Evolutionary conservation across 2,113 vertebrate species (phyloP), one percentile per base, ranked within the genome.

Genomic region (Chinchilla lanigera): DNA sequence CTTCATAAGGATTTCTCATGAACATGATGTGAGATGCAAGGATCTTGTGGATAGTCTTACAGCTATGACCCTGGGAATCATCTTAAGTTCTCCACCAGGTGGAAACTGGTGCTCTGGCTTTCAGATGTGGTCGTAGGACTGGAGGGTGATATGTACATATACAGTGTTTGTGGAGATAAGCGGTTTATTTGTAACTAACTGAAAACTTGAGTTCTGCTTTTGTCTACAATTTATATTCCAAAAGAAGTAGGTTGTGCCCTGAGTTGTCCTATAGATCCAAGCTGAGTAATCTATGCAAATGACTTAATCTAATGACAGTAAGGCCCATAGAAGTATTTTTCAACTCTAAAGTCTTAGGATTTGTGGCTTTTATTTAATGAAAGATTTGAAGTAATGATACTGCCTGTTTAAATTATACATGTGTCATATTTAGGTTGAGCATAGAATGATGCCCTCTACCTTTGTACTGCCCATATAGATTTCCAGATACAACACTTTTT

Each of bases 331-430:
- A 93, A 52, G 28, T 80, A 24, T 58, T 91, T 75, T 61, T 50
- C 54, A 83, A 60, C 22, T 73, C 52, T 73, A 73, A 93, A 86
- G 61, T 75, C 78, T 33, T 81, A 61, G 63, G 52, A 44, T 88
- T 78, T 16, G 1, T 92, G n/a, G 35, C 75, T 80, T 96, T 92
- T 86, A 91, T 83, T 61, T 78, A 83, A 56, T 84, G 38, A 91
- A 91, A 88, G 30, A 41, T 80, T 78, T 78, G 28, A 87, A 83
- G 69, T 4, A 1, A 6, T 85, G 56, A 28, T 61, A 22, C 22
- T 88, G 41, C 0, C 7, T 33, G 20, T 90, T 93, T 94, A 52
- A 69, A 67, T 92, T 73, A 41, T 28, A 10, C 26, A 28, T 67
- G 65, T 33, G 6, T 35, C 33, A 67, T 67, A 35, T 69, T 69